Evolutionary conservation across 2,113 vertebrate genomes (phyloP), one percentile per base, ranked within the genome.

Genomic region (Gobius niger): DNA sequence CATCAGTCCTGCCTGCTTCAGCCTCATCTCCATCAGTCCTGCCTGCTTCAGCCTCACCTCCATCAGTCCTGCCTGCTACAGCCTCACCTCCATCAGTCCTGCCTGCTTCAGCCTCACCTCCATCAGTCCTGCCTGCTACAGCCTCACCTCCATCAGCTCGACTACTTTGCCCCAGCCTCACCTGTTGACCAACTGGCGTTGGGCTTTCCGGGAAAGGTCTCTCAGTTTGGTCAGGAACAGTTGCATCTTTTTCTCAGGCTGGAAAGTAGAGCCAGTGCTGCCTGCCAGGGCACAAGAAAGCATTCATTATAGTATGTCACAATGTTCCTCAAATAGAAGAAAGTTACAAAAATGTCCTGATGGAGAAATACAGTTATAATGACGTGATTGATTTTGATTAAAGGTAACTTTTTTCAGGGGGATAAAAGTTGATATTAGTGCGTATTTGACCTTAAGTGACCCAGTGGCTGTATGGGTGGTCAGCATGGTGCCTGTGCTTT

Each of bases 201-300:
- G 54, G 19, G 54, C 54, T 57, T 40, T 57, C 54, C 34, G 54
- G 10, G 54, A 57, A 11, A 57, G 14, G 24, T 57, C 54, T 57
- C 24, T 57, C 13, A 57, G 54, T 57, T 57, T 57, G 6, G 11
- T 57, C 12, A 57, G 24, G 40, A 57, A 57, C 12, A 57, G 14
- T 19, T 40, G 12, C 11, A 57, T 6, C 40, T 57, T 57, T 57
- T 13, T 14, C 2, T 34, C 19, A 7, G 54, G 12, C 6, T 57
- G 12, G 54, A 40, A 7, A 7, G 10, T 34, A 24, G 54, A 57
- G 54, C 54, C 12, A 12, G 2, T 2, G 12, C 54, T 57, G 24
- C 24, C 54, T 57, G 16, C 18, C 19, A 24, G 52, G 40, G 54
- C 13, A 40, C 24, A 57, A 24, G 5, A 40, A 57, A 57, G 12